Conservation (phyloP, 2,888 invertebrate genomes). For the Alcis repandata region DNA sequence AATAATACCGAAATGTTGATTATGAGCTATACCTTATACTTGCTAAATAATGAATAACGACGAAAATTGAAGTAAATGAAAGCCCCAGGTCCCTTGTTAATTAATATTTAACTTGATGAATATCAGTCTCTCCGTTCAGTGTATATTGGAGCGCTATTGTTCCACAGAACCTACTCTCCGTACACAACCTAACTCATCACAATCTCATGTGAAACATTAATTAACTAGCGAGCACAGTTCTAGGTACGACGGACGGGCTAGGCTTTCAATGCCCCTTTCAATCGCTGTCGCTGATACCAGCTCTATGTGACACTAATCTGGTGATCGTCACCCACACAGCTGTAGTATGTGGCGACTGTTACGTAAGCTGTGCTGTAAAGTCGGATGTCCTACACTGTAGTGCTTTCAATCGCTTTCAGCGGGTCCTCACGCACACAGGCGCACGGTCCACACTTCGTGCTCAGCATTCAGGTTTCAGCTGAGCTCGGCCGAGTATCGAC, state of each 20-base stretch:
- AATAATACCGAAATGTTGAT: no score
- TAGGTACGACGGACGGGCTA: neutral
- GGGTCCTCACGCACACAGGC: constrained; percentile 1
- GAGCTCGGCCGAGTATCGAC: constrained; percentile 43
- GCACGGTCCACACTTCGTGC: constrained; percentile 1
- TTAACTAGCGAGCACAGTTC: neutral
- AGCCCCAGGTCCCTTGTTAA: no score
- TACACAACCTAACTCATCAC: neutral
- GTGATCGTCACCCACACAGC: constrained; percentile 4
- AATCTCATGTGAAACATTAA: neutral
- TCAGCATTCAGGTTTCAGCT: neutral
- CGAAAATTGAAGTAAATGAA: no score
- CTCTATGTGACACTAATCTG: neutral
- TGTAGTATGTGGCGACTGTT: neutral
- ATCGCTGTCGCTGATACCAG: neutral
- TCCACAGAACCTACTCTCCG: no score
- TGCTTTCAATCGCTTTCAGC: constrained; percentile 28
- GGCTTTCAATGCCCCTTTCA: constrained; percentile 9
- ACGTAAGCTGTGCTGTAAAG: neutral
- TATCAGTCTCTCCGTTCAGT: no score
- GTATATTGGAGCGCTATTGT: no score
- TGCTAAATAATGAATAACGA: no score
- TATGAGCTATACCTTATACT: no score
- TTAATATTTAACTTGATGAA: no score
- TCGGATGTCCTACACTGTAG: neutral